Evolutionary conservation across 2,113 vertebrate genomes (phyloP).

Genomic region (Esox niger): DNA sequence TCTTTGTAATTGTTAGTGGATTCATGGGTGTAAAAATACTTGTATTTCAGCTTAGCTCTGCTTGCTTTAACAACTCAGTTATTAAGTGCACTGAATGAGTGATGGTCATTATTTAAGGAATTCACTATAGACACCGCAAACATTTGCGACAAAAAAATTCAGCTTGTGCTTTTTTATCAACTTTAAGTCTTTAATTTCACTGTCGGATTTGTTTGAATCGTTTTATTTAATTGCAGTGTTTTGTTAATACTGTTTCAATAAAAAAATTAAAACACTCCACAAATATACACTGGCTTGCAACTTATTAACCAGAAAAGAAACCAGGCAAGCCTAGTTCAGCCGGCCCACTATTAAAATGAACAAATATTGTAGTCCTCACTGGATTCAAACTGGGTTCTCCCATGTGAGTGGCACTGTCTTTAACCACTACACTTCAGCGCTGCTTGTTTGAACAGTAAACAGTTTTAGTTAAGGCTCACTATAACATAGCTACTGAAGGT

Average conservation of each 20-base stretch:
- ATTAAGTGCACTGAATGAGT: slow-evolving; percentile 69
- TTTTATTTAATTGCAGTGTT: slow-evolving; percentile 74
- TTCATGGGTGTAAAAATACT: slow-evolving; percentile 57
- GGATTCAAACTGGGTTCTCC: too few relatives aligned
- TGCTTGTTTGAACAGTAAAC: too few relatives aligned
- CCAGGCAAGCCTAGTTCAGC: too few relatives aligned
- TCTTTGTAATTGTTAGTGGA: slow-evolving; percentile 39
- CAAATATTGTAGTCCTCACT: too few relatives aligned
- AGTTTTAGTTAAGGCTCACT: too few relatives aligned
- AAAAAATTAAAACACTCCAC: slow-evolving; percentile 53
- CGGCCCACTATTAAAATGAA: too few relatives aligned
- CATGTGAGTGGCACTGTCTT: too few relatives aligned
- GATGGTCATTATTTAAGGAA: slow-evolving; percentile 57
- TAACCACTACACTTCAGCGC: too few relatives aligned
- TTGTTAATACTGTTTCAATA: slow-evolving; percentile 72
- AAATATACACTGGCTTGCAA: neutral
- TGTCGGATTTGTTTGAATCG: slow-evolving; percentile 48
- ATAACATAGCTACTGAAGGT: too few relatives aligned
- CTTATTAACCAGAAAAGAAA: too few relatives aligned
- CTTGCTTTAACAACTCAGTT: slow-evolving; percentile 54
- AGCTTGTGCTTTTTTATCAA: slow-evolving; percentile 37
- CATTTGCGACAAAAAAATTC: slow-evolving; percentile 60
- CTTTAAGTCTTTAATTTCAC: slow-evolving; percentile 58
- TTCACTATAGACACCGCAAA: slow-evolving; percentile 70
- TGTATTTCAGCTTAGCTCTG: slow-evolving; percentile 51